phyloP scores from a whole-genome alignment of 2,888 invertebrate species.

The Ophraella communa region DNA sequence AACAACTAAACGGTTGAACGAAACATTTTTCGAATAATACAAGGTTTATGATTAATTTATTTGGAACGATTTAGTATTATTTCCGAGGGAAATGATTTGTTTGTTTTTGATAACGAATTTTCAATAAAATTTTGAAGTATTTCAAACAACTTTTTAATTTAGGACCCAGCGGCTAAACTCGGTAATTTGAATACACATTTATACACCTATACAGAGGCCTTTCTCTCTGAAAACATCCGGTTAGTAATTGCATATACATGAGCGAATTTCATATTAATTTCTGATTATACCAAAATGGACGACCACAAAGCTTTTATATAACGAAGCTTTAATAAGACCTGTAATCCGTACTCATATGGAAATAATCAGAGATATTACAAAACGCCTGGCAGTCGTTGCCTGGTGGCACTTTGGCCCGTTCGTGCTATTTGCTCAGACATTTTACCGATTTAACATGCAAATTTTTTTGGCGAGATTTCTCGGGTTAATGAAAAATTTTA shows the following conservation, averaged over 20 bases:
- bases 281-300: constrained; percentile 61
- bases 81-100: no score
- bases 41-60: no score
- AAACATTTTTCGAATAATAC: no score
- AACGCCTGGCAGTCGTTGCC: constrained; percentile 38
- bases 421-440: constrained; percentile 42
- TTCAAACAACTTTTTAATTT: constrained; percentile 18
- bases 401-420: constrained; percentile 43
- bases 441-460: constrained; percentile 43
- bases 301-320: constrained; percentile 62
- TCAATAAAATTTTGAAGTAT: no score
- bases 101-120: no score
- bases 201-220: constrained; percentile 45
- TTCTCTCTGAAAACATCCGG: constrained; percentile 56
- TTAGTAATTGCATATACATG: constrained; percentile 62
- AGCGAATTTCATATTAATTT: constrained; percentile 63
- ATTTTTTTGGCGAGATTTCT: constrained; percentile 40
- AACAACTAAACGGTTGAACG: no score
- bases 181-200: constrained; percentile 36
- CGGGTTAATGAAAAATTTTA: constrained; percentile 44
- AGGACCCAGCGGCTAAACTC: constrained; percentile 1
- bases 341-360: constrained; percentile 59
- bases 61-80: no score
- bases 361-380: constrained; percentile 58
- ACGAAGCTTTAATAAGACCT: constrained; percentile 60